Conservation (phyloP, 2,888 invertebrate genomes). For the Nemurella pictetii region DNA sequence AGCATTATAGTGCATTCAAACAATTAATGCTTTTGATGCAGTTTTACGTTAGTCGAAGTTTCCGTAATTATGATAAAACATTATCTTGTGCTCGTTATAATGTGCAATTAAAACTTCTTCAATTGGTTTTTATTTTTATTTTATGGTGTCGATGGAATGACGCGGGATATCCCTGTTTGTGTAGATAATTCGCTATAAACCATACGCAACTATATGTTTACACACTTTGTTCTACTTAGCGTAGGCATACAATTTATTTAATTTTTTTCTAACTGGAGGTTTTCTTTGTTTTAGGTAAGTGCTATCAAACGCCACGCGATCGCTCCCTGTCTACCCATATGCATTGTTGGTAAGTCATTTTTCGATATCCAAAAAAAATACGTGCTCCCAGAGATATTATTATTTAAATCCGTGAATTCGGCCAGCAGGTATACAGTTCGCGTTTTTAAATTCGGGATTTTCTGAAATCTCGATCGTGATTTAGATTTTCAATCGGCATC, state of each 20-base stretch:
- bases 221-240: too few relatives aligned
- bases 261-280: neutral
- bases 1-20: neutral
- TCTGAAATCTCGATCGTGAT: neutral
- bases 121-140: neutral
- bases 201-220: too few relatives aligned
- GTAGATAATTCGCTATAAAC: too few relatives aligned
- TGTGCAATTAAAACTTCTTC: neutral
- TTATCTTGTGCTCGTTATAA: neutral
- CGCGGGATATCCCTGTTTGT: too few relatives aligned
- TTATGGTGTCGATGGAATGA: too few relatives aligned
- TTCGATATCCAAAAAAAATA: neutral
- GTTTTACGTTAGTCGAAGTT: neutral
- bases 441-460: neutral
- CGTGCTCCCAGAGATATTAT: too few relatives aligned
- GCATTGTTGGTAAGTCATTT: neutral
- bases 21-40: neutral
- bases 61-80: neutral
- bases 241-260: neutral
- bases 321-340: neutral
- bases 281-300: conserved; percentile 21
- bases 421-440: neutral
- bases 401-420: neutral
- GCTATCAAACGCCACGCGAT: neutral
- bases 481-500: neutral